Evolutionary conservation across 2,113 vertebrate species (phyloP).

Genomic region (Bombycilla garrulus): DNA sequence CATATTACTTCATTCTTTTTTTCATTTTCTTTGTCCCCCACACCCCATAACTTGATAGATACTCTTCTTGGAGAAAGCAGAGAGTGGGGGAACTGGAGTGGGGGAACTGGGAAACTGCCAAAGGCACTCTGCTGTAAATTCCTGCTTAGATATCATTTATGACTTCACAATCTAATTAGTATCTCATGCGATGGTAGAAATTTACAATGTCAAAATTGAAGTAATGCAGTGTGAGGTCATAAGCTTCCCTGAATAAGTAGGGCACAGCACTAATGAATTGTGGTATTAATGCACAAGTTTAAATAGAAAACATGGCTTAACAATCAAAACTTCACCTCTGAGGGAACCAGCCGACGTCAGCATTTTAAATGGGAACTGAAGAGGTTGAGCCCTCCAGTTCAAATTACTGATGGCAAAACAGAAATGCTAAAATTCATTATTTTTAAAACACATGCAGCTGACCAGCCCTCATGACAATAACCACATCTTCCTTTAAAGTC

Average conservation of each 20-base stretch:
- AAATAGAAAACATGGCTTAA: slow-evolving; percentile 59
- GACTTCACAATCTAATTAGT: slow-evolving; percentile 75
- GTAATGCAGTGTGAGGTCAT: slow-evolving; percentile 64
- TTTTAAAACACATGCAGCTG: not conserved
- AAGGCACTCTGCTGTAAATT: slow-evolving; percentile 26
- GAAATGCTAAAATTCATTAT: slow-evolving; percentile 1
- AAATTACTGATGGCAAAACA: not conserved
- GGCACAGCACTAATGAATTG: slow-evolving; percentile 40
- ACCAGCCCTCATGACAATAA: not conserved
- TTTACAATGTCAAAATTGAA: slow-evolving; percentile 72
- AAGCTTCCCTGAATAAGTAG: slow-evolving; percentile 39
- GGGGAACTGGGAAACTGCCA: slow-evolving; percentile 49
- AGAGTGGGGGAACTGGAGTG: not conserved
- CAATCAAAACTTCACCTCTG: slow-evolving; percentile 43
- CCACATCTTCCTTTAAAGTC: slow-evolving; percentile 31
- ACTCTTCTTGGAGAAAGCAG: not conserved
- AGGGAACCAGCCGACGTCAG: not conserved
- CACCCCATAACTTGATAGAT: not conserved
- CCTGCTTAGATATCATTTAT: slow-evolving; percentile 67
- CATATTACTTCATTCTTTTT: not conserved
- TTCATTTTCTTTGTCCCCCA: not conserved
- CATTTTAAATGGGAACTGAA: not conserved
- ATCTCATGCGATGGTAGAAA: slow-evolving; percentile 51
- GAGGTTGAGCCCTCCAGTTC: slow-evolving; percentile 11
- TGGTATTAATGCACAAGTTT: slow-evolving; percentile 44